Conservation (phyloP, 2,113 vertebrate genomes). For the Ptyas mucosa region DNA sequence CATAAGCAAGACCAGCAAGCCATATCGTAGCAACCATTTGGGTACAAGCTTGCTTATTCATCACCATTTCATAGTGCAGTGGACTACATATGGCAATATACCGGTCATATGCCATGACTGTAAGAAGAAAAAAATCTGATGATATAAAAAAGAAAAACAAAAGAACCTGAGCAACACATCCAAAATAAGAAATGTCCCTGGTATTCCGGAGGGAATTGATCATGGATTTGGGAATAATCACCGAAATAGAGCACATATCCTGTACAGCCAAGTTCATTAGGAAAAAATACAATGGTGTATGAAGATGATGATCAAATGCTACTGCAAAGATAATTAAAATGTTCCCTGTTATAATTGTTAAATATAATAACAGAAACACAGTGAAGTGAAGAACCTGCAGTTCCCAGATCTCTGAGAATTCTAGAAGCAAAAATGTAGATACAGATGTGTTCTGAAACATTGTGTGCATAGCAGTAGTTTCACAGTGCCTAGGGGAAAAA, state of each 20-base stretch:
- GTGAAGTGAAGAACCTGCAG: not conserved
- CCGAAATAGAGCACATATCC: not conserved
- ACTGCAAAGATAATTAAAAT: conserved; percentile 3
- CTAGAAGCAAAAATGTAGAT: not conserved
- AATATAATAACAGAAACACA: not conserved
- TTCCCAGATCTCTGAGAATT: not conserved
- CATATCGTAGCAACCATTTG: not conserved
- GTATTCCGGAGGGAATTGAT: not conserved
- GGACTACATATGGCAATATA: conserved; percentile 12
- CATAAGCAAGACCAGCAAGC: not conserved
- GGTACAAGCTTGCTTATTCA: not conserved
- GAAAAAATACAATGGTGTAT: conserved; percentile 10
- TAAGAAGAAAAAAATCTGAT: not conserved
- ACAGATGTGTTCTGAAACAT: not conserved
- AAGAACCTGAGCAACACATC: conserved; percentile 9
- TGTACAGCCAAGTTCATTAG: not conserved
- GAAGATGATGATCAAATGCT: not conserved
- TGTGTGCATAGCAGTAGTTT: not conserved
- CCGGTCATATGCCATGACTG: not conserved
- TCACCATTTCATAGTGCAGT: not conserved
- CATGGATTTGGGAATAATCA: not conserved
- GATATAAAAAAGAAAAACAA: not conserved
- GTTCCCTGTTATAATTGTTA: not conserved
- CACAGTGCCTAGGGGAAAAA: not conserved
- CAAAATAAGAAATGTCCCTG: not conserved